These are phyloP conservation scores for Pseudachorutes palmiensis DNA, from an alignment of 1,140 invertebrate species.

Conservation along the genomic window DNA sequence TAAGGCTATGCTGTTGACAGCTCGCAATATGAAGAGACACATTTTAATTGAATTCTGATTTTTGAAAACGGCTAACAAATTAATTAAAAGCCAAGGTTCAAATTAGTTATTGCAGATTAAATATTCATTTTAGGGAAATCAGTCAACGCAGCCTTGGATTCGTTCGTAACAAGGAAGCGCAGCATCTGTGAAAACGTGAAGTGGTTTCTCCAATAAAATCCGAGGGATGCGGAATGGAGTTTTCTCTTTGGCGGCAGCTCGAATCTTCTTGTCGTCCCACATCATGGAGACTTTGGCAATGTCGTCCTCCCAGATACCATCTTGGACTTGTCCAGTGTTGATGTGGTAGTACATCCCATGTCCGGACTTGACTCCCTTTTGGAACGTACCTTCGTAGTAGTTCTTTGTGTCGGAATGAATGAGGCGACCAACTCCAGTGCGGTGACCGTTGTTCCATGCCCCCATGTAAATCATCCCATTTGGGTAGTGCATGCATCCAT, in stretches of 20 bases:
- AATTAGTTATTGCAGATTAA: no score
- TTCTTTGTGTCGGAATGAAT: slow-evolving; percentile 46
- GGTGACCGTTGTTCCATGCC: slow-evolving; percentile 28
- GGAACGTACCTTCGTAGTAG: slow-evolving; percentile 54
- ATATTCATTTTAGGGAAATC: no score
- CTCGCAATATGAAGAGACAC: no score
- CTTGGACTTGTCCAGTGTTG: slow-evolving; percentile 43
- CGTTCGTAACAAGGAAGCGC: slow-evolving; percentile 3
- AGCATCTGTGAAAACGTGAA: slow-evolving; percentile 17
- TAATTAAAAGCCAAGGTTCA: no score
- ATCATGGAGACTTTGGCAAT: slow-evolving; percentile 22
- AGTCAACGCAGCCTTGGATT: not conserved
- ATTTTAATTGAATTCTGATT: no score
- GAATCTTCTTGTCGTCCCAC: slow-evolving; percentile 18
- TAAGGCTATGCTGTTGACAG: no score
- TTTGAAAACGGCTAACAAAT: no score
- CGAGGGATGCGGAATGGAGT: slow-evolving; percentile 24
- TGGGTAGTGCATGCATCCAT: slow-evolving; percentile 47
- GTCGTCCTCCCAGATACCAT: slow-evolving; percentile 24
- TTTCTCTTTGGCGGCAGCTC: not conserved
- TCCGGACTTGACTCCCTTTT: slow-evolving; percentile 49
- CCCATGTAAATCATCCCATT: slow-evolving; percentile 42
- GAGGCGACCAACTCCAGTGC: slow-evolving; percentile 28
- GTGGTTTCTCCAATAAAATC: slow-evolving; percentile 20
- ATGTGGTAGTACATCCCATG: slow-evolving; percentile 53